Base-by-base conservation (phyloP, 2,797 vertebrate genomes). In the Squalus acanthias region DNA sequence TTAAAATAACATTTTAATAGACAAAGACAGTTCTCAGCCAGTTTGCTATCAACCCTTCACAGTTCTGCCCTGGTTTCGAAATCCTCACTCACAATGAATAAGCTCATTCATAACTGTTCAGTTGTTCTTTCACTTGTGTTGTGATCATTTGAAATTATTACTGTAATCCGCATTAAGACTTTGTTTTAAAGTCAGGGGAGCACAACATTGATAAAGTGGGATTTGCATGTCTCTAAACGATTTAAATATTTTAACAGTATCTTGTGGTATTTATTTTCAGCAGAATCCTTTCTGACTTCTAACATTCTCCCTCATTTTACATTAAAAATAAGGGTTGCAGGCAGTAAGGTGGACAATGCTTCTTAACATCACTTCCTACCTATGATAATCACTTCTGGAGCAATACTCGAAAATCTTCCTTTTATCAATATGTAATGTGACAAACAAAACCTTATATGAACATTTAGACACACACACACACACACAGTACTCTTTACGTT, bases 101-200 rank as follows among this genome's bases (percentile, higher is more conserved):
- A 74, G 22, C 53, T 95, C 70, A 95, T 95, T 95, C 69, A 95
- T 95, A 95, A 70, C 67, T 57, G 72, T n/a, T 95, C 70, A 95
- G 13, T 95, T 95, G 67, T 95, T 46, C 65, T 94, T 94, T 69
- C 65, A 94, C 92, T 94, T 46, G 94, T 53, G 39, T 72, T 70
- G 67, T 95, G 69, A 95, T 76, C 20, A 95, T 95, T 95, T 95
- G 94, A 74, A 76, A 76, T 95, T 74, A 57, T 95, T 76, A 74
- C 94, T 57, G 70, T 74, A 95, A 95, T 95, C 50, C 6, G 12
- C 50, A 33, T 76, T 95, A 95, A 60, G 46, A 57, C 70, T 95
- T 74, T 57, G 70, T 76, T 74, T 76, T 95, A 95, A 95, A 57
- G 70, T 53, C 46, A 95, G 70, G 26, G 33, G 50, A 95, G 29